Conservation (phyloP, 2,888 invertebrate genomes). For the Conus canariensis region DNA sequence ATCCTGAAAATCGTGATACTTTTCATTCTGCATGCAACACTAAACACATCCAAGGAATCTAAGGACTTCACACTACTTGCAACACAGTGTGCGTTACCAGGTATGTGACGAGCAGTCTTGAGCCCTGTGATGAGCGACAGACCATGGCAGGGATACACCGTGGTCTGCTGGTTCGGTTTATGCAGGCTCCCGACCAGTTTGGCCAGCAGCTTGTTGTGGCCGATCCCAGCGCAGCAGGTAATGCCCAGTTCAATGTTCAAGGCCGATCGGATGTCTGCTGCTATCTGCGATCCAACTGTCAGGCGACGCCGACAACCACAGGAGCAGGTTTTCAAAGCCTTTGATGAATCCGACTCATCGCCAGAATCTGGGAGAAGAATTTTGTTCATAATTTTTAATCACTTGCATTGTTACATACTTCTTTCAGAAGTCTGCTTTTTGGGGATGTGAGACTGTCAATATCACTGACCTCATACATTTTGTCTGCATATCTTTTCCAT, state of each 20-base stretch:
- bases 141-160: constrained; percentile 86
- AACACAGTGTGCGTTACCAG: constrained; percentile 53
- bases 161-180: constrained; percentile 89
- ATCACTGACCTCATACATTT: too few relatives aligned
- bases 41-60: too few relatives aligned
- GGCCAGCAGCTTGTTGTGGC: constrained; percentile 90
- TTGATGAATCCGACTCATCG: not conserved
- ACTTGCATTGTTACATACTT: too few relatives aligned
- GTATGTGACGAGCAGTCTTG: constrained; percentile 58
- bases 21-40: too few relatives aligned
- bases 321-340: constrained; percentile 80
- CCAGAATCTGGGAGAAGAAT: not conserved
- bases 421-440: too few relatives aligned
- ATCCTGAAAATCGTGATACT: too few relatives aligned
- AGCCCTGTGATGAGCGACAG: constrained; percentile 85
- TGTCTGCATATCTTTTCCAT: too few relatives aligned
- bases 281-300: constrained; percentile 86
- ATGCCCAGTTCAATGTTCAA: constrained; percentile 86
- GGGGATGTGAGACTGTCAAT: too few relatives aligned
- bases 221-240: constrained; percentile 90
- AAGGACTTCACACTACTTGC: too few relatives aligned
- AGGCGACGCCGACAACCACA: constrained; percentile 88
- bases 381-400: not conserved
- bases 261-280: constrained; percentile 87
- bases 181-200: constrained; percentile 83